A percentile compares a stretch with the other conserved stretches of the same genome.
These are phyloP conservation scores for Mus musculus DNA, from an alignment of 2,113 vertebrate species.

Conservation along the genomic window GRCm39 chr14:28995501-28996000, in stretches of 20 bases:
- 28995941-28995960: neutral
- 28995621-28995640: conserved; percentile 24
- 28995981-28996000: neutral
- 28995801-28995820: neutral
- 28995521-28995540: neutral
- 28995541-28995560: conserved; percentile 3
- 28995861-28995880: neutral
- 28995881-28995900: neutral
- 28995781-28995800: conserved; percentile 9
- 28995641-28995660: neutral
- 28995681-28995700: neutral
- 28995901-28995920: neutral
- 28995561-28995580: conserved; percentile 2
- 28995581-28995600: conserved; percentile 8
- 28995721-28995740: neutral
- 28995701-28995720: conserved; percentile 4
- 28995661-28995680: neutral
- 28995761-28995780: neutral
- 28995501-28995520: neutral
- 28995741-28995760: neutral
- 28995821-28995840: conserved; percentile 34
- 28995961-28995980: neutral
- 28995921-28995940: neutral
- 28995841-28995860: neutral
- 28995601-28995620: conserved; percentile 22